Base-by-base conservation (phyloP, 2,888 invertebrate genomes). In the Plagiodera versicolora region DNA sequence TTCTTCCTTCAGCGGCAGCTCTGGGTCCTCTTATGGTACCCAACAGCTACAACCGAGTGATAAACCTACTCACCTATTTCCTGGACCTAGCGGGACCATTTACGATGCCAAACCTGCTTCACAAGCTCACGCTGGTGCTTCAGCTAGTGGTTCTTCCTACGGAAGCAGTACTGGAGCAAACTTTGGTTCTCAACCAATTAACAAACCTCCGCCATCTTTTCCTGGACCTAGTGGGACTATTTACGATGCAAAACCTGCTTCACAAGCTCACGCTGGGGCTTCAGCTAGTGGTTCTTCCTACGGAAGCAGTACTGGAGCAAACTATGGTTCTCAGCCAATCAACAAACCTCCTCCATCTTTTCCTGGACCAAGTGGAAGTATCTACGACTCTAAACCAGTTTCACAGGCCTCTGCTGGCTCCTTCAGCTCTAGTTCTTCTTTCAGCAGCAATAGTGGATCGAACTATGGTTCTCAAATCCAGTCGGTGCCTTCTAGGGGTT, bases 211-310 rank as follows among this genome's bases (percentile, higher is more conserved):
- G 10, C 24, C 46, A 24, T 66, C 64, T 17, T 70, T 67, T 35
- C 72, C 72, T 18, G 72, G 72, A 49, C 71, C 71, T 16, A 65
- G 51, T 56, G 71, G 71, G 14, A 71, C 69, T 28, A 72, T 73
- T 44, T 60, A 70, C 54, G 69, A 68, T 30, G 67, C 44, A 32
- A 70, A 68, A 63, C 68, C 66, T 1, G 72, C 49, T 20, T 32
- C 8, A 24, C 39, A 10, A 39, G 24, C 32, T 30, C 9, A 30
- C 30, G 9, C 35, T 14, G 17, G 16, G 18, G 14, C 28, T 47
- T 19, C 49, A 9, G 19, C 20, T 16, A 32, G 5, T 11, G 32
- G 9, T 6, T 32, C 32, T 32, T 32, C 32, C 32, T 32, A 2
- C 11, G 9, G 3, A 6, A 32, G 32, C 32, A 32, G 10, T 11